These are phyloP conservation scores for Cremastinae sp. DNA, from an alignment of 2,888 invertebrate genomes.

Conservation along the genomic window DNA sequence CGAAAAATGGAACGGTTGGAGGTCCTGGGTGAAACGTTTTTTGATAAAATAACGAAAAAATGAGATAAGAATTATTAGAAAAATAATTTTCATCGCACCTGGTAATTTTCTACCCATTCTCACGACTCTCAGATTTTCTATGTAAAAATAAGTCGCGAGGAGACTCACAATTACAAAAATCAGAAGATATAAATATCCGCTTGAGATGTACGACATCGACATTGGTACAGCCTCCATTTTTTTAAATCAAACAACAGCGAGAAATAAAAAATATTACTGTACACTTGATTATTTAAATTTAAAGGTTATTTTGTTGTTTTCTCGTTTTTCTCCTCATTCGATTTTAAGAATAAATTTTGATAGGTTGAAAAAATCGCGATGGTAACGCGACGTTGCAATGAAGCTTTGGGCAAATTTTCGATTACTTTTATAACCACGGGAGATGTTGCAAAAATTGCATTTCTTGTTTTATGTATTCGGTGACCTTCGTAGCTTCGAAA, in stretches of 20 bases:
- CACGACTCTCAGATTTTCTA: conserved; percentile 68
- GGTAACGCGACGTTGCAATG: conserved; percentile 51
- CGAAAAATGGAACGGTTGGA: conserved; percentile 72
- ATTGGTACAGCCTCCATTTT: conserved; percentile 70
- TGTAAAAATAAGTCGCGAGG: conserved; percentile 73
- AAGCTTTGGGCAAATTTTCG: conserved; percentile 8
- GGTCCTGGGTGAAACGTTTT: conserved; percentile 69
- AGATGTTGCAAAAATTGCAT: conserved; percentile 56
- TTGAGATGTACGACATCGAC: conserved; percentile 65
- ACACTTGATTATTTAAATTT: conserved; percentile 18
- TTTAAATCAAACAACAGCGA: conserved; percentile 38
- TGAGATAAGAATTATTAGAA: neutral
- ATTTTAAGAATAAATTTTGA: neutral
- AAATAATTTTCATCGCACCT: conserved; percentile 65
- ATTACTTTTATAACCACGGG: conserved; percentile 67
- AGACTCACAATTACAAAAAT: conserved; percentile 69
- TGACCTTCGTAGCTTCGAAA: conserved; percentile 67
- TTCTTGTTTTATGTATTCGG: conserved; percentile 66
- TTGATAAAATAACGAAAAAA: neutral
- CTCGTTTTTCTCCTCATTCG: neutral
- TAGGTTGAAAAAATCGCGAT: neutral
- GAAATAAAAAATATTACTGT: conserved; percentile 13
- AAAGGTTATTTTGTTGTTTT: conserved; percentile 15
- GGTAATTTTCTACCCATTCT: conserved; percentile 73
- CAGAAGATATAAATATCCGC: conserved; percentile 72